Base-by-base conservation (phyloP, 2,797 vertebrate genomes). In the Nannoperca obscura region DNA sequence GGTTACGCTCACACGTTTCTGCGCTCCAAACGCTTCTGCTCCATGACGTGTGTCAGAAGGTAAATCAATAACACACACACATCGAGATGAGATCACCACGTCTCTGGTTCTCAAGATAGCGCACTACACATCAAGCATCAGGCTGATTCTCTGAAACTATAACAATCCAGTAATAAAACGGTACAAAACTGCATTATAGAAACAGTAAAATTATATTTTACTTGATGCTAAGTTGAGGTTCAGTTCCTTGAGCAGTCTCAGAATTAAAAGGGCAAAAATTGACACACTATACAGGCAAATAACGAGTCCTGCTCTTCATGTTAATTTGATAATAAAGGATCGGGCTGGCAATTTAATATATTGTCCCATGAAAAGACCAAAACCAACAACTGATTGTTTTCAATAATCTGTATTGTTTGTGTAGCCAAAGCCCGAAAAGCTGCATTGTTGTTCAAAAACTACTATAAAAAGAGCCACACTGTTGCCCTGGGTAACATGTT, bases 11-110 rank as follows among this genome's bases (percentile, higher is more conserved):
- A 94, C 91, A 97, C 96, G 7, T 97, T 97, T 89, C 93, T 97
- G 47, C 93, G 96, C 69, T 98, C 97, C 83, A 98, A 96, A 88
- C 95, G 97, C 66, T 98, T 97, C 95, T 98, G 97, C 91, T 97
- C 97, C 72, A 97, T 96, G 88, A 96, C 96, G 20, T 98, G 97
- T 88, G 96, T 96, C 89, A 96, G 97, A 94, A 97, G 97, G 97
- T 98, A 96, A 88, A 80, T 54, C 27, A 64, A 70, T 30, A 38
- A 30, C 57, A 47, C 52, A 52, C 52, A 74, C 55, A 74, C 57
- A 38, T 34, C 1, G 0, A 58, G 19, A 63, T 17, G n/a, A 38
- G 20, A 32, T 52, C 3, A 46, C 12, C 36, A 40, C 15, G 1
- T 17, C 40, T 50, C 44, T 58, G 50, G 9, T 58, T 73, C 15